phyloP scores from a whole-genome alignment of 1,140 invertebrate species.

The Eumaeus atala region DNA sequence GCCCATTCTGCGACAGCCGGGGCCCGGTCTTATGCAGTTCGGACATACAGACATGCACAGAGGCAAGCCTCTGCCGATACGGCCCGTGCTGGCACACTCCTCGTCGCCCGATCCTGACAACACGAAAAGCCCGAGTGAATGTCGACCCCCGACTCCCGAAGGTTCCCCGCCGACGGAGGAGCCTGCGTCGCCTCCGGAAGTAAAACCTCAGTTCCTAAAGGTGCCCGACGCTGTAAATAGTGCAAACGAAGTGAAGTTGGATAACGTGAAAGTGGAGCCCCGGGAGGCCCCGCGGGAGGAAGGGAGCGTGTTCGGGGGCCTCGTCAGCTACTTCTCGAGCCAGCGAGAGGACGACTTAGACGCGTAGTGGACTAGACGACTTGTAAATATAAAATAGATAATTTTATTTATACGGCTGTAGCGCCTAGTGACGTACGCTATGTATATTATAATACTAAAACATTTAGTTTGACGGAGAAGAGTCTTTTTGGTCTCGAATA shows the following conservation, averaged over 20 bases:
- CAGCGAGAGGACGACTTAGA: conserved; percentile 83
- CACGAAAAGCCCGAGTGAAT: neutral
- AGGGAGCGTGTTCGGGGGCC: conserved; percentile 84
- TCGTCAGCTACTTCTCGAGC: conserved; percentile 91
- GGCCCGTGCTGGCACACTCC: neutral
- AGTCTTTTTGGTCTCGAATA: conserved; percentile 68
- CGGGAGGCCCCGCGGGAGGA: conserved; percentile 64
- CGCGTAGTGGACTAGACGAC: conserved; percentile 32
- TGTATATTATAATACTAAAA: conserved; percentile 53
- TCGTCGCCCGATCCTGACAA: conserved; percentile 6
- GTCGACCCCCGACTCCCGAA: conserved; percentile 7
- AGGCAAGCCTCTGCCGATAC: conserved; percentile 2
- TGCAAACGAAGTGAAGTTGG: conserved; percentile 22
- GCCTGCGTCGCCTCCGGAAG: conserved; percentile 26
- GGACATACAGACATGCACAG: conserved; percentile 34
- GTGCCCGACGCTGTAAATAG: conserved; percentile 16
- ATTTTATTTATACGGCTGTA: conserved; percentile 56
- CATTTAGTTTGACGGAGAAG: conserved; percentile 36
- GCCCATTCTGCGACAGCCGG: conserved; percentile 18
- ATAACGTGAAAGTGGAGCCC: conserved; percentile 58
- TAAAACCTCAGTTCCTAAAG: conserved; percentile 19
- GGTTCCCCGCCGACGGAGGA: conserved; percentile 3
- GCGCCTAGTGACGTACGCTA: conserved; percentile 38
- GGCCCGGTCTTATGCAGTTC: conserved; percentile 34
- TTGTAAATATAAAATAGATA: conserved; percentile 59